A percentile compares a stretch with the other conserved stretches of the same genome.
phyloP scores from a whole-genome alignment of 64 coral and sea anemone genomes.

The Dendronephthya gigantea region DNA sequence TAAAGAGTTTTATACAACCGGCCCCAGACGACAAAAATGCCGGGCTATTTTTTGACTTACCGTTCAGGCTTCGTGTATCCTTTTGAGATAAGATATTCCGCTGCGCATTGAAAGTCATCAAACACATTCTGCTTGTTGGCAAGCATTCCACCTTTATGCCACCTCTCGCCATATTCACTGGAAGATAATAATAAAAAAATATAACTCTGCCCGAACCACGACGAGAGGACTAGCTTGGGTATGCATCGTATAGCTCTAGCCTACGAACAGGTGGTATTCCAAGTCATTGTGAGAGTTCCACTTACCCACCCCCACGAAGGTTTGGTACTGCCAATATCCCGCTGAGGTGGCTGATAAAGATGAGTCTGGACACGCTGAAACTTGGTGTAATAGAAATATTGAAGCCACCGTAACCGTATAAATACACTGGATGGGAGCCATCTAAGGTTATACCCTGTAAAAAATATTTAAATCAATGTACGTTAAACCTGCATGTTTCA shows the following conservation, averaged over 20 bases:
- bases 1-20: no score
- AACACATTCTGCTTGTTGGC: slow-evolving; percentile 97
- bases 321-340: slow-evolving; percentile 75
- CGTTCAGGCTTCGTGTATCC: slow-evolving; percentile 57
- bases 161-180: slow-evolving; percentile 89
- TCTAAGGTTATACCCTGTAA: slow-evolving; percentile 63
- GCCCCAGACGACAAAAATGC: no score
- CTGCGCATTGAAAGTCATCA: slow-evolving; percentile 90
- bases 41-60: slow-evolving; percentile 19
- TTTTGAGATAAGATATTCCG: slow-evolving; percentile 60
- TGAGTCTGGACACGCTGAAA: slow-evolving; percentile 83
- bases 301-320: slow-evolving; percentile 80
- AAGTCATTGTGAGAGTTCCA: not conserved
- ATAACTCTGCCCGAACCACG: not conserved
- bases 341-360: slow-evolving; percentile 74
- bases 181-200: not conserved
- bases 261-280: no score
- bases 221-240: no score
- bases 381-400: slow-evolving; percentile 85
- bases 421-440: slow-evolving; percentile 58
- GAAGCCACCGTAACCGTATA: slow-evolving; percentile 95
- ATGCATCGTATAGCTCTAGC: no score
- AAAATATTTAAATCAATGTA: not conserved
- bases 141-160: slow-evolving; percentile 84
- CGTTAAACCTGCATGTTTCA: no score